Base-by-base conservation (phyloP, 2,113 vertebrate species). In the Oncorhynchus keta region DNA sequence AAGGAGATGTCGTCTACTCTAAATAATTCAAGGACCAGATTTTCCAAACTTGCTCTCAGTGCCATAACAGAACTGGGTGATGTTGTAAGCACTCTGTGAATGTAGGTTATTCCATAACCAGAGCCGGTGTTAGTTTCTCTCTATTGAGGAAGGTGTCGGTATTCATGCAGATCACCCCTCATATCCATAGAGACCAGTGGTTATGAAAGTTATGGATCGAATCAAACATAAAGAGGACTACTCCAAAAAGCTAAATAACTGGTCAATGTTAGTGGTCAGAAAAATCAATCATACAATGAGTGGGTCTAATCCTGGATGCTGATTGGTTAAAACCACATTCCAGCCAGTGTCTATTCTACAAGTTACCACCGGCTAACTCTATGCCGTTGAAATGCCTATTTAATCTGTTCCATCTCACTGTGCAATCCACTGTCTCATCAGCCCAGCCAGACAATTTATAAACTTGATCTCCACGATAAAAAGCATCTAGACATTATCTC, bases 1-100 rank as follows among this genome's bases (percentile, higher is more conserved):
- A 14, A 67, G 39, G 14, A 62, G 35, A 83, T 70, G 72, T 71
- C 72, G 72, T 82, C 32, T 62, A 4, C 48, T n/a, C 70, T 85
- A 30, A 72, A 89, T 90, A 73, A 89, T 90, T 90, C 73, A 90
- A 16, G 55, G 48, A 28, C 68, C 76, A 86, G 73, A 82, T 89
- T 83, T 81, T 70, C 18, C 30, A 48, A 74, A 67, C 64, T 72
- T 45, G 61, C 57, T 77, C 57, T 26, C 30, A 39, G 51, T 68
- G 68, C 71, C 61, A 57, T 67, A 6, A 57, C 66, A 81, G 76
- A 77, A 70, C 62, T 0, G 12, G 26, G 26, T 18, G 5, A 45
- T 30, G 74, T 51, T 61, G 69, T 68, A 76, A 83, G 70, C 39
- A 72, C 74, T 55, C 57, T 57, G 74, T n/a, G 28, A 55, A 75